Evolutionary conservation across 2,888 invertebrate species (phyloP), one percentile per base, ranked within the genome.

Genomic region (Epiblema foenella): DNA sequence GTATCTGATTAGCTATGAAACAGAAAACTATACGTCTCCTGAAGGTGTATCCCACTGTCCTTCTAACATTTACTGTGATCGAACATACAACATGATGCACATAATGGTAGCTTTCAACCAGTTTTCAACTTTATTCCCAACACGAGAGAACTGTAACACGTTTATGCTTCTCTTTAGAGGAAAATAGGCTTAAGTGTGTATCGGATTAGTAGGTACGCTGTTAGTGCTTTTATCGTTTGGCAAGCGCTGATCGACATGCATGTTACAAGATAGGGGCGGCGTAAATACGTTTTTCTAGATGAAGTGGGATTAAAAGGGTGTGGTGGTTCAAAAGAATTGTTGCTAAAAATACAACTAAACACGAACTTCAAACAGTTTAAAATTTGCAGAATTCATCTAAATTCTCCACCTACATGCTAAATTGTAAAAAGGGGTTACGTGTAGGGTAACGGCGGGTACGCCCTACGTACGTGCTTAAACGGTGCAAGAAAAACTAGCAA

Each of bases 241-340:
- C 64, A 64, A 54, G 24, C 20, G 51, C 39, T 64, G 64, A 64
- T 64, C 52, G 18, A 46, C 54, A 51, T 65, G 65, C 54, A 51
- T 65, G 65, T 66, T 65, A 70, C 65, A 65, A 70, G 70, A 70
- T 70, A 66, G 59, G 24, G 69, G 64, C 69, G 69, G 59, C 66
- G 70, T 66, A 66, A 66, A 70, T 66, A 70, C 20, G 59, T 66
- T 66, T 70, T 70, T 66, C 12, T 70, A 65, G 51, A 65, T 64
- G 37, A 69, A 69, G 37, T 52, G 59, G 54, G 37, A 52, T 58
- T 65, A 59, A 65, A 69, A 70, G 33, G 64, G 65, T 51, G 42
- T 64, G 20, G 63, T 39, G 51, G 59, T 33, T 66, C 52, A 59
- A 56, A 56, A 15, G 18, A 0, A 68, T 18, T 51, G 57, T 39